Evolutionary conservation across 2,113 vertebrate genomes (phyloP), one percentile per base, ranked within the genome.

Genomic region (Hemiscyllium ocellatum): DNA sequence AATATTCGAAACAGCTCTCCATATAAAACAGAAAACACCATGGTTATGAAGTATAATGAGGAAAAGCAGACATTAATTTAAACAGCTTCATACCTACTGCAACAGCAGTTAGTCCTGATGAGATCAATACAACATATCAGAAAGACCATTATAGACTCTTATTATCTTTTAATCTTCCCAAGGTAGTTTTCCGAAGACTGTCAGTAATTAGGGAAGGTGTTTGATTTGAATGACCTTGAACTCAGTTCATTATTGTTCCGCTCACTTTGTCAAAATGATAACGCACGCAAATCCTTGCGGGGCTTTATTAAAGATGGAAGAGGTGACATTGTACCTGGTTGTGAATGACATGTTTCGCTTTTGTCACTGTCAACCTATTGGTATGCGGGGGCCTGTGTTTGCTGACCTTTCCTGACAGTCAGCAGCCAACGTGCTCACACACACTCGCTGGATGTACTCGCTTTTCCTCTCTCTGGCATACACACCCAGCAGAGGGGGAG

Each of bases 241-340:
- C 33, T 93, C 89, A 10, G 19, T 37, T 37, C 22, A 37, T 66
- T 37, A 66, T 93, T 66, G 89, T n/a, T 66, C 61, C 13, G 61
- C 33, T 90, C 17, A 22, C 65, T 93, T 29, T 61, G 52, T 66
- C 89, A 37, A 66, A 93, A 66, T 66, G 89, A 91, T 91, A 91
- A 91, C 19, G 56, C 29, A 42, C 6, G 56, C 22, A 61, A 66
- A 93, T 93, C 89, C 89, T 66, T 3, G 33, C 22, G 89, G 33
- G 89, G 33, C 33, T 93, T 93, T 93, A 37, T 93, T 93, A 37
- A 93, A 93, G 80, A 66, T 93, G 89, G 93, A 50, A 94, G 93
- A 70, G 37, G 93, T 70, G 66, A 70, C 37, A 24, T 70, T 94
- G 93, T 66, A 93, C 15, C 89, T 66, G 89, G 89, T 50, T 94